Conservation (phyloP, 2,797 vertebrate genomes). For the Eurystomus glaucurus region DNA sequence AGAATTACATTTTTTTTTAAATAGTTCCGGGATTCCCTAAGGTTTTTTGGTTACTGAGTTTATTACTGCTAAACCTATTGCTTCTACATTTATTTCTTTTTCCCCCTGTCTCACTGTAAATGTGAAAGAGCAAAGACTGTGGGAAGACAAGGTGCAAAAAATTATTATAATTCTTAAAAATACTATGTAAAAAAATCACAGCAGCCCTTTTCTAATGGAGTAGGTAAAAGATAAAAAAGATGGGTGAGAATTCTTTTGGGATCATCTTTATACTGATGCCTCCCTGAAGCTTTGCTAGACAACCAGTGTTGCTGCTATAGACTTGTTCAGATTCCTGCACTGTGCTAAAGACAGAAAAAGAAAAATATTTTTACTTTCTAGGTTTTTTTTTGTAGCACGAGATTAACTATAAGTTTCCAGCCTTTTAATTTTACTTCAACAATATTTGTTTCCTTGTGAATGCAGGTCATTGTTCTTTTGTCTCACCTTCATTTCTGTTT, state of each 20-base stretch:
- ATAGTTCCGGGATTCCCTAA: background rate
- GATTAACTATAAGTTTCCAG: background rate
- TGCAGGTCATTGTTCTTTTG: background rate
- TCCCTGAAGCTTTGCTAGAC: background rate
- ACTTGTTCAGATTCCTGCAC: background rate
- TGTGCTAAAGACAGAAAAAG: background rate
- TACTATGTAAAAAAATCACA: background rate
- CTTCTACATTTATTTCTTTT: background rate
- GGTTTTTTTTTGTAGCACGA: background rate
- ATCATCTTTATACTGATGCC: background rate
- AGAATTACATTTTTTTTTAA: background rate
- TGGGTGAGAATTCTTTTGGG: background rate
- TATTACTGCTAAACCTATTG: background rate
- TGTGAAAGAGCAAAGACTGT: accelerated
- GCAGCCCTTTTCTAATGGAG: background rate
- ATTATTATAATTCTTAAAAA: background rate
- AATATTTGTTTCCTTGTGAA: background rate
- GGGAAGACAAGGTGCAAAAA: background rate
- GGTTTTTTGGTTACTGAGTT: background rate
- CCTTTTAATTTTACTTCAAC: background rate
- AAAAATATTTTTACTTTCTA: background rate
- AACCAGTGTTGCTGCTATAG: background rate
- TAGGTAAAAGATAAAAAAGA: background rate
- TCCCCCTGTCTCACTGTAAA: accelerated
- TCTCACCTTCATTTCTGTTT: background rate